Conservation (phyloP, 2,113 vertebrate genomes). For the Spea multiplicata region DNA sequence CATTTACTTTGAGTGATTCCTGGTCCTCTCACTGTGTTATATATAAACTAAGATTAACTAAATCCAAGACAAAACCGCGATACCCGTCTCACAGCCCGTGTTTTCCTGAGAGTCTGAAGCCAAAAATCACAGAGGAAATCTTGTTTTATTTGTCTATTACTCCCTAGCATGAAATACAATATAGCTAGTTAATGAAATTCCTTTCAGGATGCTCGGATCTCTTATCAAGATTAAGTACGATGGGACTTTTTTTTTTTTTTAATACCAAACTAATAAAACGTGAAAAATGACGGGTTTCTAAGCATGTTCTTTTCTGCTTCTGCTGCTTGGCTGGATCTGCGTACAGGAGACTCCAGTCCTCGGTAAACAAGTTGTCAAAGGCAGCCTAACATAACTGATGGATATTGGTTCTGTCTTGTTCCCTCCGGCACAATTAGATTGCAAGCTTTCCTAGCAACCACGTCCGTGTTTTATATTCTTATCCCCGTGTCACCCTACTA, state of each 20-base stretch:
- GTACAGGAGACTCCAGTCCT: not conserved
- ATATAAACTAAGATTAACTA: no score
- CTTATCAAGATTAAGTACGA: conserved; percentile 38
- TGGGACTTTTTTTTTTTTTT: conserved; percentile 1
- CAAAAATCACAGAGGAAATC: conserved; percentile 35
- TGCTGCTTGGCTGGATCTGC: not conserved
- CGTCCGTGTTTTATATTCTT: not conserved
- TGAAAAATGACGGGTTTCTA: conserved; percentile 20
- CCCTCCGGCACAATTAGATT: not conserved
- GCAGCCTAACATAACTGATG: not conserved
- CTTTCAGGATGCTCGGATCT: conserved; percentile 28
- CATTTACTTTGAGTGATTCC: no score
- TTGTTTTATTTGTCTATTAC: conserved; percentile 33
- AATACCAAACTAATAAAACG: conserved; percentile 33
- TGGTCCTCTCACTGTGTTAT: no score
- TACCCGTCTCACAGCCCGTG: not conserved
- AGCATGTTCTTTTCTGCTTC: conserved; percentile 4
- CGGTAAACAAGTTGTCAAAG: conserved; percentile 20
- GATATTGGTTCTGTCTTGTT: not conserved
- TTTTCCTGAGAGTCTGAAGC: not conserved
- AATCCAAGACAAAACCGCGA: not conserved
- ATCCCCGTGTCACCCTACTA: not conserved
- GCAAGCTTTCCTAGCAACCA: not conserved
- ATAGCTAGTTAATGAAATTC: conserved; percentile 36
- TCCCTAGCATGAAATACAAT: conserved; percentile 34